phyloP scores from a whole-genome alignment of 2,888 invertebrate species.

The Argynnis bischoffii region DNA sequence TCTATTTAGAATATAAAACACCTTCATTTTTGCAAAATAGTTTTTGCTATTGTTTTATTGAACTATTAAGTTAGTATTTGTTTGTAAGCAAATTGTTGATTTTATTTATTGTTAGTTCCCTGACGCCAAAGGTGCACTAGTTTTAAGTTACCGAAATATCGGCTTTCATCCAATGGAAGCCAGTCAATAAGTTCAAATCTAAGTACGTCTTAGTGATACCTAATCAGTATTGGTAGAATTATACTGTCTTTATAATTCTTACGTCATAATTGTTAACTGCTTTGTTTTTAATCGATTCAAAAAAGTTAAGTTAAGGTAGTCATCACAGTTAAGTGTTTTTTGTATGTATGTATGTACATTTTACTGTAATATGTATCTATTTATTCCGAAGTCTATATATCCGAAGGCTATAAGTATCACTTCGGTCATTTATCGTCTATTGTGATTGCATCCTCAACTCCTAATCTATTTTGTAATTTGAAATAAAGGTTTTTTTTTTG shows the following conservation, averaged over 20 bases:
- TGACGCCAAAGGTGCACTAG: constrained; percentile 53
- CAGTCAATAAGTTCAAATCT: constrained; percentile 19
- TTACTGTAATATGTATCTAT: background rate
- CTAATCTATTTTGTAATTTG: too few species aligned
- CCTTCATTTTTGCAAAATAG: too few species aligned
- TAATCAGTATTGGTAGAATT: constrained; percentile 30
- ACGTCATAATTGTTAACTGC: background rate
- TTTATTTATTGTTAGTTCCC: constrained; percentile 41
- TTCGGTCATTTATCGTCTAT: too few species aligned
- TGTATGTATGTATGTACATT: background rate
- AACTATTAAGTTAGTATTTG: constrained; percentile 31
- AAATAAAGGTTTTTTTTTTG: too few species aligned
- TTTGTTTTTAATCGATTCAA: too few species aligned
- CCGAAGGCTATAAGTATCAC: too few species aligned
- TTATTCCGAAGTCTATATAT: too few species aligned
- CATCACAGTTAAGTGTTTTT: background rate
- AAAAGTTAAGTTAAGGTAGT: too few species aligned
- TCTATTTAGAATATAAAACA: too few species aligned
- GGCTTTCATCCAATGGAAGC: constrained; percentile 24
- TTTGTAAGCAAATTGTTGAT: constrained; percentile 31
- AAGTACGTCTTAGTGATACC: constrained; percentile 13
- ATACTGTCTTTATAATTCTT: background rate
- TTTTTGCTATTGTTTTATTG: background rate
- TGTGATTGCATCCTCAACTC: too few species aligned
- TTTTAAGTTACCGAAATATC: constrained; percentile 31